A percentile compares a stretch with the other conserved stretches of the same genome.
Conservation (phyloP, 2,888 invertebrate genomes). For the Tachina fera region DNA sequence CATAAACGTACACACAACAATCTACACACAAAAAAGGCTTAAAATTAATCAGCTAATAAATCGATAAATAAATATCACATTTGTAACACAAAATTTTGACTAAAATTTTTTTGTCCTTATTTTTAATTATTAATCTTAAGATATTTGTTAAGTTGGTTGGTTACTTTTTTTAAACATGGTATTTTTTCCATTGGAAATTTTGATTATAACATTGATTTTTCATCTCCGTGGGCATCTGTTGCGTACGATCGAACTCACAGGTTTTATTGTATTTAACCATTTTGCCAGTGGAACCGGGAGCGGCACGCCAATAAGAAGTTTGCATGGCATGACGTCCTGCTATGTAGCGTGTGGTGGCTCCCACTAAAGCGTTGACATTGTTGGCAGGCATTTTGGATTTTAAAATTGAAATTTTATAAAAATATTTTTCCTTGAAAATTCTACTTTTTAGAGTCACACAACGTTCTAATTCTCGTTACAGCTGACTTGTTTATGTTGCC, state of each 20-base stretch:
- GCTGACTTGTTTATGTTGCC: slow-evolving; percentile 64
- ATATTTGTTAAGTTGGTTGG: slow-evolving; percentile 1
- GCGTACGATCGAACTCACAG: slow-evolving; percentile 85
- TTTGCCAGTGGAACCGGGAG: slow-evolving; percentile 83
- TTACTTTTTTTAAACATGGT: slow-evolving; percentile 10
- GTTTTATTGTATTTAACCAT: slow-evolving; percentile 85
- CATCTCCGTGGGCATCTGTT: slow-evolving; percentile 82
- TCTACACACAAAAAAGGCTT: background rate
- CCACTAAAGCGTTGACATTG: slow-evolving; percentile 85
- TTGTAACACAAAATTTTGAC: slow-evolving; percentile 29
- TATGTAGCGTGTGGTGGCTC: slow-evolving; percentile 88
- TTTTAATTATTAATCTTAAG: background rate
- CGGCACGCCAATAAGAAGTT: slow-evolving; percentile 89
- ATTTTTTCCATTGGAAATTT: slow-evolving; percentile 73
- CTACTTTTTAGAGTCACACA: background rate
- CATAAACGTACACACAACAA: background rate
- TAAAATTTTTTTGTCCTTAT: background rate
- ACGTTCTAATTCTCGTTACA: slow-evolving; percentile 61
- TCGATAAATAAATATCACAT: slow-evolving; percentile 40
- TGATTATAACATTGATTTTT: slow-evolving; percentile 80
- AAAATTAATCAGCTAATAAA: background rate
- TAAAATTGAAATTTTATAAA: background rate
- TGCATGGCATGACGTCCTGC: slow-evolving; percentile 89
- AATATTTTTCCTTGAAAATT: background rate
- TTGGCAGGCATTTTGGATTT: slow-evolving; percentile 72